Percentiles rank a stretch among this genome's conserved stretches.
Conservation (phyloP, 2,113 vertebrate genomes). For the Halcyon malimbica region DNA sequence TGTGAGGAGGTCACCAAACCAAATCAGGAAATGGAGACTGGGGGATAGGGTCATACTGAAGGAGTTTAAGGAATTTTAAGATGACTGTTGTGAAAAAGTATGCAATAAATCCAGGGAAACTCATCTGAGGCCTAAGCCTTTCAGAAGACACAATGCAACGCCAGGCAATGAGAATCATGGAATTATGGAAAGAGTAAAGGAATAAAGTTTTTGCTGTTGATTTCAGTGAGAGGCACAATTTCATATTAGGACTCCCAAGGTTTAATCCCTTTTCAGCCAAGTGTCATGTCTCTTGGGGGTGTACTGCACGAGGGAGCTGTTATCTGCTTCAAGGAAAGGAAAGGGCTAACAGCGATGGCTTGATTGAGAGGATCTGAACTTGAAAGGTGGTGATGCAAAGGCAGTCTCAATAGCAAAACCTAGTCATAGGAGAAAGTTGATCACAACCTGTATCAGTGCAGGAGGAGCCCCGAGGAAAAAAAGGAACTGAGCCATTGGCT, state of each 20-base stretch:
- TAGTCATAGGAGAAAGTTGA: neutral
- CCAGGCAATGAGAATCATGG: neutral
- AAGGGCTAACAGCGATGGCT: neutral
- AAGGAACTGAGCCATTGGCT: neutral
- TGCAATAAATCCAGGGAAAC: neutral
- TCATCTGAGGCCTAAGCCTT: neutral
- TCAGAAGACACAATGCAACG: neutral
- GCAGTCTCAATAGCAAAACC: neutral
- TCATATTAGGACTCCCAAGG: neutral
- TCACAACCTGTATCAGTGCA: accelerated
- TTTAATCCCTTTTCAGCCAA: neutral
- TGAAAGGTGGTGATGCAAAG: neutral
- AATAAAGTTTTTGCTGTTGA: neutral
- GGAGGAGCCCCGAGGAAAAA: neutral
- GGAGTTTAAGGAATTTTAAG: neutral
- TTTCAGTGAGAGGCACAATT: neutral
- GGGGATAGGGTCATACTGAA: neutral
- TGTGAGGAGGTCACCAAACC: neutral
- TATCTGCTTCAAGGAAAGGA: neutral
- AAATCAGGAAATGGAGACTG: neutral
- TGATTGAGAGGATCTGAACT: neutral
- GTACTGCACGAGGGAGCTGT: neutral
- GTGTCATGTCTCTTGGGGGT: neutral
- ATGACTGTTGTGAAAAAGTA: neutral
- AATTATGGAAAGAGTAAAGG: neutral